Evolutionary conservation across 2,888 invertebrate species (phyloP).

Genomic region (Anthrax anthrax): DNA sequence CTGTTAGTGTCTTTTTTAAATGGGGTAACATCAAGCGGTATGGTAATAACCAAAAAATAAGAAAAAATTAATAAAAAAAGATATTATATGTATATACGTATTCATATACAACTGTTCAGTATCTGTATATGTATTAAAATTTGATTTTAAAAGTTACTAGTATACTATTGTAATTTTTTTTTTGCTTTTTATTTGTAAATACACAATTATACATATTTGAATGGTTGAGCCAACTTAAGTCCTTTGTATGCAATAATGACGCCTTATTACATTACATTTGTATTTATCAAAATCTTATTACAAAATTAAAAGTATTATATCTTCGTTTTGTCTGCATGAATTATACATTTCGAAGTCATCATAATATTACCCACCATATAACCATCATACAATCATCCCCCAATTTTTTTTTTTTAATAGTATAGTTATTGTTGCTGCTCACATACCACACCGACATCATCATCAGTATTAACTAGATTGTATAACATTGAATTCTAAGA

Average conservation of each 20-base stretch:
- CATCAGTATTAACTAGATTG: too few relatives aligned
- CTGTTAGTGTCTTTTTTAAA: neutral
- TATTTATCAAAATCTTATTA: slow-evolving; percentile 14
- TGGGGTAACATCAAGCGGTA: too few relatives aligned
- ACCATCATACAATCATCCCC: neutral
- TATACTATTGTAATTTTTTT: too few relatives aligned
- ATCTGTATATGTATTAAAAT: too few relatives aligned
- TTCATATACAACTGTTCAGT: too few relatives aligned
- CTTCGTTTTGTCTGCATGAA: slow-evolving; percentile 13
- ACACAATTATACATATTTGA: neutral
- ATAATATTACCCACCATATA: neutral
- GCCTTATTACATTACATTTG: slow-evolving; percentile 13
- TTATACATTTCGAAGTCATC: slow-evolving; percentile 8
- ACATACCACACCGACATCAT: too few relatives aligned
- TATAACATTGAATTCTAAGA: neutral
- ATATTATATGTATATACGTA: too few relatives aligned
- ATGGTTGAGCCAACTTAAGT: neutral
- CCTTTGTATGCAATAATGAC: slow-evolving; percentile 10
- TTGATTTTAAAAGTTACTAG: too few relatives aligned
- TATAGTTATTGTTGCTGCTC: too few relatives aligned
- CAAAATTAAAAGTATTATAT: slow-evolving; percentile 14
- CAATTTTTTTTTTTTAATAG: neutral
- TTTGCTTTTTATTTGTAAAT: neutral
- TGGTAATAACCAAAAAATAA: too few relatives aligned
- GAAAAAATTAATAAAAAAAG: too few relatives aligned